Base-by-base conservation (phyloP, 2,797 vertebrate genomes). In the Spinibarbus caldwelli region DNA sequence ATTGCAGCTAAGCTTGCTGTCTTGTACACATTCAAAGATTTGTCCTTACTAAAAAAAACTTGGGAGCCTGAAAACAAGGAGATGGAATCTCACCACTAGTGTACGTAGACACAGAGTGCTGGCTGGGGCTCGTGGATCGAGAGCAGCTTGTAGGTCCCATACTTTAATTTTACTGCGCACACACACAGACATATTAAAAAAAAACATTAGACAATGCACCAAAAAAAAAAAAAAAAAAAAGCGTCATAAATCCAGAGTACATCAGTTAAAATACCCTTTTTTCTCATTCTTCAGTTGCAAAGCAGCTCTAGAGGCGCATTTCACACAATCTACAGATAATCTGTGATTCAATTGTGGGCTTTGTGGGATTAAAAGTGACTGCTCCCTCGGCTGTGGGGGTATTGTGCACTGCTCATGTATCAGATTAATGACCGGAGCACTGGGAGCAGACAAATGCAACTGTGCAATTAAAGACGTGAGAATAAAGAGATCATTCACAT, bases 91-190 rank as follows among this genome's bases (percentile, higher is more conserved):
- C 94, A 97, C 96, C 96, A 97, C 96, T 91, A 97, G 91, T 0
- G 96, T 97, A 84, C 96, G 95, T 92, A 97, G 93, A 92, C 96
- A 97, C 71, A 97, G 89, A 0, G 96, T 97, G 92, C 96, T 97
- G 79, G 96, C 96, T 31, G 96, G 96, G 76, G 96, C 96, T 84
- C 96, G 94, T 67, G 96, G 96, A 88, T 97, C 96, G 68, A 97
- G 94, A 86, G 96, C 96, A 91, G 96, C 96, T 93, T 97, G 96
- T 89, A 97, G 94, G 86, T 97, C 96, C 96, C 96, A 97, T 83
- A 97, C 96, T 93, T 97, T 97, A 91, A 97, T 97, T 95, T 97
- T 97, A 84, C 96, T 97, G 78, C n/a, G 17, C n/a, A 72, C 11
- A 84, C 43, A 84, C 34, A 70, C 12, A 83, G 3, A 54, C 6